phyloP scores from a whole-genome alignment of 2,113 vertebrate species.

The Odocoileus hemionus region DNA sequence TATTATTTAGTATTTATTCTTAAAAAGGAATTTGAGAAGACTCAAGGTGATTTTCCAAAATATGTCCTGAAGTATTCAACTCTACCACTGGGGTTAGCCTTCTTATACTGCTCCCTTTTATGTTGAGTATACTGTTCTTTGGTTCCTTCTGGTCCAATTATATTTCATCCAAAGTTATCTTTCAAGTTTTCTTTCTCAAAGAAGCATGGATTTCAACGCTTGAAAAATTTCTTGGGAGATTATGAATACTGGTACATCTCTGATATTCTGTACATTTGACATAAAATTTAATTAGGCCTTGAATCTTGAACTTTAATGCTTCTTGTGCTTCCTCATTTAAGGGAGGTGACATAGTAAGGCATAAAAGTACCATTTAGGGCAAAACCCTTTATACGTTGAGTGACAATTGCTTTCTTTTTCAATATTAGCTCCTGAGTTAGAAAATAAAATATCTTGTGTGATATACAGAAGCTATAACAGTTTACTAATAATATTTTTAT shows the following conservation, averaged over 20 bases:
- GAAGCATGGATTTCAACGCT: not conserved
- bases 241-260: not conserved
- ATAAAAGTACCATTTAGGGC: not conserved
- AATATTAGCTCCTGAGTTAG: not conserved
- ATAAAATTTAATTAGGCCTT: not conserved
- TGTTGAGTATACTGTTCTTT: not conserved
- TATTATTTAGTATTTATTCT: not conserved
- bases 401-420: not conserved
- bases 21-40: not conserved
- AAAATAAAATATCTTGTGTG: not conserved
- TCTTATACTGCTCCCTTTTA: not conserved
- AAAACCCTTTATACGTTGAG: not conserved
- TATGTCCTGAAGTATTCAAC: not conserved
- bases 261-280: not conserved
- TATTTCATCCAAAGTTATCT: not conserved
- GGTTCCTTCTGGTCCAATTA: not conserved
- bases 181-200: not conserved
- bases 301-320: not conserved
- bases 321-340: not conserved
- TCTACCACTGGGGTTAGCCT: not conserved
- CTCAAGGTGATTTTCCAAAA: not conserved
- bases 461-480: not conserved
- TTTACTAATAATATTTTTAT: not conserved
- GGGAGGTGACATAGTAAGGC: not conserved
- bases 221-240: not conserved